Evolutionary conservation across 2,888 invertebrate genomes (phyloP), one percentile per base, ranked within the genome.

Genomic region (Ophion costatus): DNA sequence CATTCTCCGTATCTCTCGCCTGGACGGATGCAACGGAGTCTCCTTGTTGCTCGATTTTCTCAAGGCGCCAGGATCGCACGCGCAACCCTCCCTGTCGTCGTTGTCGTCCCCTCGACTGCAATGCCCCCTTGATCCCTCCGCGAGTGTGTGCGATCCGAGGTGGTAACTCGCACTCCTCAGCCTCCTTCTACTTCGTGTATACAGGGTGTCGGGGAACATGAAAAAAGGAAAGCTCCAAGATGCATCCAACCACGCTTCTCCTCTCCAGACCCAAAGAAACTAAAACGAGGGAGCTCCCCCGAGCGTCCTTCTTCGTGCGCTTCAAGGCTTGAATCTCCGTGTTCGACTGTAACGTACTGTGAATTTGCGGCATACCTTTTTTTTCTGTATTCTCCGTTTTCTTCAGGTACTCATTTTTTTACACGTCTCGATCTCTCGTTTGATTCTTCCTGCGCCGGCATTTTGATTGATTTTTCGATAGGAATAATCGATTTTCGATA

Each of bases 141-240:
- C 9, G 38, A 1, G 38, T 42, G 79, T 80, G 80, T 80, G 81
- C 77, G 83, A 83, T 87, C 81, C 81, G 82, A 88, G 86, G 88
- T 88, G 87, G 87, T 87, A 88, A 87, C 83, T 88, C 87, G 84
- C 87, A 83, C 87, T 83, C 80, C 75, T 61, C 66, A 51, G 38
- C 33, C 33, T 63, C 17, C 69, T 56, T 22, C 61, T 71, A 33
- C 79, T 56, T 67, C 84, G 61, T 84, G 84, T 84, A 86, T 79
- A 86, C 86, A 81, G 86, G 86, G 84, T 86, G 86, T 86, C 79
- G 81, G 71, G 61, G 74, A 85, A 85, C 85, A 85, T 77, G 85
- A 85, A 85, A 85, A 85, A 85, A 85, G 69, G 85, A 85, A 85
- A 85, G 85, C 85, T 83, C 77, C 74, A 29, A 77, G 69, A 80